Conservation (phyloP, 2,797 vertebrate species). For the Propithecus deckenii region DNA sequence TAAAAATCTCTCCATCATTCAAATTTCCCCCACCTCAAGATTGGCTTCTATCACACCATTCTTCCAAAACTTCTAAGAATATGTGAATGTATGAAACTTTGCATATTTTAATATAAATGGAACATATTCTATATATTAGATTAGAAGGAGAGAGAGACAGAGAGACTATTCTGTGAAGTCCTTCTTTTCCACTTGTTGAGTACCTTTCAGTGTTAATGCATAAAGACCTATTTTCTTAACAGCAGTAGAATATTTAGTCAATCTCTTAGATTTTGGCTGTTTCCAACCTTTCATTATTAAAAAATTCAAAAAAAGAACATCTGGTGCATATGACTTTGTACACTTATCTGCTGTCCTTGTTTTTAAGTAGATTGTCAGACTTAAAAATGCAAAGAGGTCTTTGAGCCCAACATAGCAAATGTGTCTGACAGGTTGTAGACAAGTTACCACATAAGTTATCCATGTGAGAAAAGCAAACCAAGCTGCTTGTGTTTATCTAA, state of each 20-base stretch:
- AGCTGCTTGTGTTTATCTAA: conserved; percentile 61
- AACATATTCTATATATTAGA: not conserved
- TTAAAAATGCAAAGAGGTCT: conserved; percentile 65
- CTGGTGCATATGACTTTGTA: not conserved
- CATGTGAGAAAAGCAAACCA: conserved; percentile 63
- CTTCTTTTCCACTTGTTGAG: not conserved
- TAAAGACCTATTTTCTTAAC: not conserved
- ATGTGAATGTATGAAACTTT: not conserved
- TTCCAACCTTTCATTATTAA: conserved; percentile 55
- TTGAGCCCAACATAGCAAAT: conserved; percentile 67
- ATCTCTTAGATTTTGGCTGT: not conserved
- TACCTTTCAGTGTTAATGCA: not conserved
- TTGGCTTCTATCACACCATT: not conserved
- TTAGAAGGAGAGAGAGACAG: not conserved
- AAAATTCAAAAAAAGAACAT: not conserved
- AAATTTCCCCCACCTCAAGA: not conserved
- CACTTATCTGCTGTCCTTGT: not conserved
- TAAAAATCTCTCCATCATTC: not conserved
- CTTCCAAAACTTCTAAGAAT: not conserved
- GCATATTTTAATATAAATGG: not conserved
- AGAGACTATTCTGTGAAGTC: not conserved
- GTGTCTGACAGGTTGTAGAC: conserved; percentile 59
- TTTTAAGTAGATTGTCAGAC: conserved; percentile 31
- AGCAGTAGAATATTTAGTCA: not conserved
- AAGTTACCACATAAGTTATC: conserved; percentile 6